phyloP scores from a whole-genome alignment of 2,888 invertebrate species.

The Polietes domitor region DNA sequence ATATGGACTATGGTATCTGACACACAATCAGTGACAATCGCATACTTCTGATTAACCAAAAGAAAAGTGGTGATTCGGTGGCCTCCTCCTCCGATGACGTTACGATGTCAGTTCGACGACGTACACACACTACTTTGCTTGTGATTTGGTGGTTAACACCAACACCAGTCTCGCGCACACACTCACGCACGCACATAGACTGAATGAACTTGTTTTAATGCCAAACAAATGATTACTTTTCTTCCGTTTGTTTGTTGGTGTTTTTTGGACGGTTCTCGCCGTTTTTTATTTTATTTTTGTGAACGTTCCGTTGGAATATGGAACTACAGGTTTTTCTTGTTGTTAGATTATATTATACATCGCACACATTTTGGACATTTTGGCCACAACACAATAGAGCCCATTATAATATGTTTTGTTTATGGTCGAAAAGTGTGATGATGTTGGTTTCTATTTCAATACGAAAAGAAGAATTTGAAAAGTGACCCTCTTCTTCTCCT shows the following conservation, averaged over 20 bases:
- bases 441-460: not conserved
- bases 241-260: not conserved
- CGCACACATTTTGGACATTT: slow-evolving; percentile 16
- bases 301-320: not conserved
- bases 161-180: not conserved
- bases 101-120: not conserved
- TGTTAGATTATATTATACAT: slow-evolving; percentile 43
- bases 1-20: not conserved
- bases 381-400: slow-evolving; percentile 1
- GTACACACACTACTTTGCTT: not conserved
- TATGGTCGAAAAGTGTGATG: not conserved
- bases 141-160: slow-evolving; percentile 31
- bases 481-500: not conserved
- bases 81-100: not conserved
- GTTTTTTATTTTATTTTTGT: not conserved
- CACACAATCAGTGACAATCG: slow-evolving; percentile 8
- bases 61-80: not conserved
- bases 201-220: slow-evolving; percentile 44
- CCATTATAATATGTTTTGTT: not conserved
- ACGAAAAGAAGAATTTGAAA: not conserved
- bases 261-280: not conserved
- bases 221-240: slow-evolving; percentile 42
- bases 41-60: not conserved
- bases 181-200: not conserved
- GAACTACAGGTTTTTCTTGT: slow-evolving; percentile 59